Percentiles rank a stretch among this genome's conserved stretches.
phyloP scores from a whole-genome alignment of 2,888 invertebrate genomes.

The Chirona hameri region DNA sequence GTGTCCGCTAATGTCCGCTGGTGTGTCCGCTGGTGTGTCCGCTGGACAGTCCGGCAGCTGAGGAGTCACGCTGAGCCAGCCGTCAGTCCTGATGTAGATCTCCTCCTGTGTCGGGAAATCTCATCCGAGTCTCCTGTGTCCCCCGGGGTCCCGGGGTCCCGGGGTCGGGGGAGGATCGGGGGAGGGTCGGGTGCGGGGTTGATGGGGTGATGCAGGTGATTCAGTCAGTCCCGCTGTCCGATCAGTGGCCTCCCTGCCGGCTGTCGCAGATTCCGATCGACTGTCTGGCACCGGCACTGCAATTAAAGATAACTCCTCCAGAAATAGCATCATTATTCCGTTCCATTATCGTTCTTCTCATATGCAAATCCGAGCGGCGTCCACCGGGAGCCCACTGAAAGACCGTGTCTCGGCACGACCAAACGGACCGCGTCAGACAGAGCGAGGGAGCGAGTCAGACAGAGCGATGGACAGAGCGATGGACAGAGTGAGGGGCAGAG shows the following conservation, averaged over 20 bases:
- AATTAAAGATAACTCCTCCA: conserved; percentile 25
- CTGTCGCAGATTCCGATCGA: not conserved
- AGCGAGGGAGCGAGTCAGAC: not conserved
- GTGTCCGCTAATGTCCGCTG: too few species aligned
- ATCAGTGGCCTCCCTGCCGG: not conserved
- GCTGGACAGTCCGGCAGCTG: too few species aligned
- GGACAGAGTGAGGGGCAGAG: not conserved
- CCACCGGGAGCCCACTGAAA: not conserved
- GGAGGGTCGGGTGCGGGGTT: too few species aligned
- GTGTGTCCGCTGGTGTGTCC: too few species aligned
- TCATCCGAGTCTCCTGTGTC: too few species aligned
- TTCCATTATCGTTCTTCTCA: conserved; percentile 26
- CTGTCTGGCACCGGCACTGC: not conserved
- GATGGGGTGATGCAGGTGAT: too few species aligned
- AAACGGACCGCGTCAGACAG: not conserved
- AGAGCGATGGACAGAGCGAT: too few species aligned
- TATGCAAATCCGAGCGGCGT: conserved; percentile 5
- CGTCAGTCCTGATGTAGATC: not conserved
- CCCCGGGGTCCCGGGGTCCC: too few species aligned
- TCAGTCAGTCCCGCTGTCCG: not conserved
- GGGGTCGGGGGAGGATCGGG: too few species aligned
- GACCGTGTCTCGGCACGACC: not conserved
- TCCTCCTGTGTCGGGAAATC: too few species aligned
- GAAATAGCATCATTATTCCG: conserved; percentile 13
- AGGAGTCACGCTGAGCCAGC: not conserved